Conservation (phyloP, 2,888 invertebrate species). For the Lasioglossum villosulum region DNA sequence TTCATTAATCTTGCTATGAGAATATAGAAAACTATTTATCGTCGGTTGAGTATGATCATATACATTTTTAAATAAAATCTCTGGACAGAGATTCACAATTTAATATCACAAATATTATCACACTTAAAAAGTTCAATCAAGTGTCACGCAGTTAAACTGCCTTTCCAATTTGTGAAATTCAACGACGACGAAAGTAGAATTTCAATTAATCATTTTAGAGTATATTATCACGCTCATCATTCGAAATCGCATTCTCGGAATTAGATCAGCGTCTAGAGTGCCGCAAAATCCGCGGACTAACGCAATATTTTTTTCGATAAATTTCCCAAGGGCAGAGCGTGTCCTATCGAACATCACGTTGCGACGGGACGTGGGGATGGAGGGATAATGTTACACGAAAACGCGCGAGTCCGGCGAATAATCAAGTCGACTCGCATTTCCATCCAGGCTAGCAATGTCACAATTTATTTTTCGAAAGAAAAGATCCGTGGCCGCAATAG, state of each 20-base stretch:
- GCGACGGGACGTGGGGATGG: neutral
- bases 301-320: neutral
- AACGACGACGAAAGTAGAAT: too few relatives aligned
- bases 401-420: neutral
- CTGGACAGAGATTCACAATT: neutral
- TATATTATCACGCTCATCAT: neutral
- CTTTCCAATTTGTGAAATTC: neutral
- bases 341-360: neutral
- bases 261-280: neutral
- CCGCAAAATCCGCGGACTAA: neutral
- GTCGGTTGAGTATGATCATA: neutral
- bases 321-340: neutral
- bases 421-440: neutral
- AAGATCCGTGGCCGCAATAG: neutral
- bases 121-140: neutral
- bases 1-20: neutral
- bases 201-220: neutral
- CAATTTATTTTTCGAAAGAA: neutral
- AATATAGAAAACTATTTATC: neutral
- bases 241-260: neutral
- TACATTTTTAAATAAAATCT: neutral
- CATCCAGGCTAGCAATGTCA: neutral
- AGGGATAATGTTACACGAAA: conserved; percentile 9
- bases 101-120: neutral
- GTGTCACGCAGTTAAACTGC: neutral